A percentile compares a stretch with the other conserved stretches of the same genome.
phyloP scores from a whole-genome alignment of 2,797 vertebrate species.

The Spea hammondii region DNA sequence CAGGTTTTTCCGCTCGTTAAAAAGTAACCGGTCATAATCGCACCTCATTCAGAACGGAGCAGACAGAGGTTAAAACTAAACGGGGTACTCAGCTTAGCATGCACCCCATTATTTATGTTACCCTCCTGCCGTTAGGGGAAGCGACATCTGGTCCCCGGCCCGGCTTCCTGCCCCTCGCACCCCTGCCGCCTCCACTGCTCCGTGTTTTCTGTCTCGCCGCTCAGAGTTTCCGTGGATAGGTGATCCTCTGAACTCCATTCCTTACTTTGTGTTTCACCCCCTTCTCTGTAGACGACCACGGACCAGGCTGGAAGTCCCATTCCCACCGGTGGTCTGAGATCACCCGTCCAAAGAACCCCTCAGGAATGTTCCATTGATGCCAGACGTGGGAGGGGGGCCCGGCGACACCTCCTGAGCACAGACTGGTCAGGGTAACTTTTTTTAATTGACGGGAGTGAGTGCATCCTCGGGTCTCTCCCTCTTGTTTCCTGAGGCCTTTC shows the following conservation, averaged over 20 bases:
- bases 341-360: constrained; percentile 46
- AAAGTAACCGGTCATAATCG: too few relatives aligned
- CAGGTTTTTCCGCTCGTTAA: too few relatives aligned
- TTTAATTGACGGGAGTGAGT: constrained; percentile 24
- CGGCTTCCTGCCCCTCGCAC: too few relatives aligned
- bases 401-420: constrained; percentile 17
- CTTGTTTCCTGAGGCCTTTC: constrained; percentile 38
- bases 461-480: constrained; percentile 16
- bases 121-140: too few relatives aligned
- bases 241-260: neutral
- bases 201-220: too few relatives aligned
- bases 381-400: constrained; percentile 41
- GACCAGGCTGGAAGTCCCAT: constrained; percentile 39
- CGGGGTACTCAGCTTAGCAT: too few relatives aligned
- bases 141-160: too few relatives aligned
- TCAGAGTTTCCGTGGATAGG: too few relatives aligned
- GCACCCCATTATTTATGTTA: too few relatives aligned
- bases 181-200: too few relatives aligned
- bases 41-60: too few relatives aligned
- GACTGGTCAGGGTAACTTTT: constrained; percentile 35
- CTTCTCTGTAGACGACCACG: constrained; percentile 15
- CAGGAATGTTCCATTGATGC: constrained; percentile 52
- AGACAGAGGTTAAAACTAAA: too few relatives aligned
- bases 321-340: constrained; percentile 25
- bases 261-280: neutral